Evolutionary conservation across 2,888 invertebrate species (phyloP).

Genomic region (Thysanoteuthis rhombus): DNA sequence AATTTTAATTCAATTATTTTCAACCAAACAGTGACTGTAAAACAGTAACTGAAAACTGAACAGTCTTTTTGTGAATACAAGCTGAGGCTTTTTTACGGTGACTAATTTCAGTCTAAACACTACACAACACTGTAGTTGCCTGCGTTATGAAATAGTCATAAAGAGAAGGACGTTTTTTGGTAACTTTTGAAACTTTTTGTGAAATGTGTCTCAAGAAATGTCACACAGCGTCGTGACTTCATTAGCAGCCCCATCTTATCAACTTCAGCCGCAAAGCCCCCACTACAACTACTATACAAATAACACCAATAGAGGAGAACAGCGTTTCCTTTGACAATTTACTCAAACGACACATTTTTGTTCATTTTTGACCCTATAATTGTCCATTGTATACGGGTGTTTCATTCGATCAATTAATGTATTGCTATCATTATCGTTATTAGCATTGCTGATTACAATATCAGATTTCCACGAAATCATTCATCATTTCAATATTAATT

Average conservation of each 20-base stretch:
- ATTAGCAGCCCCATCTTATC: neutral
- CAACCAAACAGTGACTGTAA: too few relatives aligned
- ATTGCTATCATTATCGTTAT: neutral
- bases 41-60: too few relatives aligned
- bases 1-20: too few relatives aligned
- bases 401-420: neutral
- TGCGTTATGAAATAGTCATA: too few relatives aligned
- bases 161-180: neutral
- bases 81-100: too few relatives aligned
- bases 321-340: neutral
- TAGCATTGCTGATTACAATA: too few relatives aligned
- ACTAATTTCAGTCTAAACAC: neutral
- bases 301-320: neutral
- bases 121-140: too few relatives aligned
- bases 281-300: neutral
- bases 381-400: neutral
- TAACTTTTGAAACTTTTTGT: neutral
- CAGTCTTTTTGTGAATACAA: too few relatives aligned
- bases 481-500: neutral
- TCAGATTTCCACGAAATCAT: neutral
- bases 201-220: neutral
- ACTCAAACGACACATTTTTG: neutral
- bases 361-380: neutral
- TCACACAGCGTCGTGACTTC: too few relatives aligned
- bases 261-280: neutral